phyloP scores from a whole-genome alignment of 2,888 invertebrate genomes.

The Drosophila lacicola region DNA sequence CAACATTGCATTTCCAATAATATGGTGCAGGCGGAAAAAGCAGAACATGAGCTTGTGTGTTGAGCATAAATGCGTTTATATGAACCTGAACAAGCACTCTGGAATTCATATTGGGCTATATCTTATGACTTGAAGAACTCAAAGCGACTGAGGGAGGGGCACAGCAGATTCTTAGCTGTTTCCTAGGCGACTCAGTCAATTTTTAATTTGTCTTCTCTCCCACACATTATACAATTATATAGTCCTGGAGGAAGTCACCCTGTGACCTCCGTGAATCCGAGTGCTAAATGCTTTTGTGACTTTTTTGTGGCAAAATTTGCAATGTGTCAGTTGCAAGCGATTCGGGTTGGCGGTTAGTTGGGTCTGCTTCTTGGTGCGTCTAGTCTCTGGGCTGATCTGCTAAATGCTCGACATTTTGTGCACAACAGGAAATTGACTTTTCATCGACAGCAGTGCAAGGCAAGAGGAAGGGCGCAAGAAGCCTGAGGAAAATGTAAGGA shows the following conservation, averaged over 20 bases:
- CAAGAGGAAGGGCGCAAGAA: constrained; percentile 11
- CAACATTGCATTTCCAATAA: no score
- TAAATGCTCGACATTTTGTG: constrained; percentile 63
- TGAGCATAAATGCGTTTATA: no score
- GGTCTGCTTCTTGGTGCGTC: constrained; percentile 22
- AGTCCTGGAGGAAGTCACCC: neutral
- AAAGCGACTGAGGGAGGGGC: no score
- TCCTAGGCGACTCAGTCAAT: no score
- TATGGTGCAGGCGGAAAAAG: no score
- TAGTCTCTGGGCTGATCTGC: constrained; percentile 6
- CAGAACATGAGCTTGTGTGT: no score
- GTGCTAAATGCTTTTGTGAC: constrained; percentile 2
- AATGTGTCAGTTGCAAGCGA: constrained; percentile 74
- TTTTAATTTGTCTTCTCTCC: no score
- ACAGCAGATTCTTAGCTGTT: no score
- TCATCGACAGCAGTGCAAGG: constrained; percentile 67
- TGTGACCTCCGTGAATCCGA: constrained; percentile 4
- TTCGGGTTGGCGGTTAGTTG: constrained; percentile 24
- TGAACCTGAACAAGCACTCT: no score
- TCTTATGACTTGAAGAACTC: no score
- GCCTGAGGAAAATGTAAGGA: neutral
- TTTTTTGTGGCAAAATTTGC: constrained; percentile 57
- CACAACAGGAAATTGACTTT: constrained; percentile 79
- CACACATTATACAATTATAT: no score
- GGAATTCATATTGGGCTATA: no score